Base-by-base conservation (phyloP, 1,140 invertebrate species). In the Paramacrobiotus metropolitanus region DNA sequence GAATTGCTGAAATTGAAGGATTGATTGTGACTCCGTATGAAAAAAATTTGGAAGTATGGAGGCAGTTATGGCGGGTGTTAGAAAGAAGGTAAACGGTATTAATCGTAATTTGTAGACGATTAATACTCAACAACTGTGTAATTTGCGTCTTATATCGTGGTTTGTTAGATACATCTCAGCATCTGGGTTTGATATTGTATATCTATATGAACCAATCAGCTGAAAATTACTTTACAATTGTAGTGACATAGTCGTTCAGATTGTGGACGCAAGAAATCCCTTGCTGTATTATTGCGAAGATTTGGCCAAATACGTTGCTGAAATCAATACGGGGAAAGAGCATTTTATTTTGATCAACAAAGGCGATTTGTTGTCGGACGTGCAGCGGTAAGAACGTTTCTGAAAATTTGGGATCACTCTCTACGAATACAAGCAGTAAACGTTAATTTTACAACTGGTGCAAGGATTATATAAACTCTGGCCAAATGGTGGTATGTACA, bases 1-100 rank as follows among this genome's bases (percentile, higher is more conserved):
- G 72, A 2, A 70, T 95, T 1, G 85, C 92, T 73, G 85, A 90
- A 70, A 76, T 78, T 28, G 79, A 92, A 59, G 81, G 81, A 9
- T 71, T 96, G 2, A 74, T 86, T 0, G 72, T 97, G 61, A 99
- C 94, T 1, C 95, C 94, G 0, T 99, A 93, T 75, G 95, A 99
- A 70, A 86, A 90, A 66, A 99, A 99, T 75, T 74, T 98, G 21
- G 92, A 98, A 71, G 87, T 97, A 65, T 99, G 95, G 95, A 79
- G 92, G 44, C 94, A 99, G 72, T 72, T 99, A 2, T 99, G 95
- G 95, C 79, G 94, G 66, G 94, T 98, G 1, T 79, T 98, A 21
- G 95, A 99, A 72, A 82, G 87, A 67, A 81, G 79, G 77, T 79
- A 64, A 61, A 63, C 60, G 4, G 20, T 65, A 2, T n/a, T 55